phyloP scores from a whole-genome alignment of 1,140 invertebrate species.

The Zaprionus davidi region DNA sequence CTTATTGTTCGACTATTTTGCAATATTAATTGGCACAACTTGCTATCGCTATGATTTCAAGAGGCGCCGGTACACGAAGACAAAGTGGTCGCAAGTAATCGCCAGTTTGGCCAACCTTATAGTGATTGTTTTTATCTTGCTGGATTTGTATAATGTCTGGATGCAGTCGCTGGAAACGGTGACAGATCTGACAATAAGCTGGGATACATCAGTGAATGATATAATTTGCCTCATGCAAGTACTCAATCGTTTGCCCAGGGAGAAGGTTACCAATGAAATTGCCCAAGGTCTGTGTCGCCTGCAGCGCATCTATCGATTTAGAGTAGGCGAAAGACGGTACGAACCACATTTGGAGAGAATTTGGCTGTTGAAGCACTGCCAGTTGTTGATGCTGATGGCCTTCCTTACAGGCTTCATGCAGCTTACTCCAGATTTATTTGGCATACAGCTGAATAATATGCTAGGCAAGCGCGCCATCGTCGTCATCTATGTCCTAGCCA shows the following conservation, averaged over 20 bases:
- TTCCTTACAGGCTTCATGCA: not conserved
- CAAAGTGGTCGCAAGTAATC: slow-evolving; percentile 9
- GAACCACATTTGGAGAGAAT: not conserved
- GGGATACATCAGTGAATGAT: slow-evolving; percentile 23
- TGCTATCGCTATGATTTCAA: slow-evolving; percentile 39
- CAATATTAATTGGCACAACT: slow-evolving; percentile 30
- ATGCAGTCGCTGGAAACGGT: not conserved
- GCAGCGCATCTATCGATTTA: slow-evolving; percentile 8
- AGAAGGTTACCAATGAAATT: not conserved
- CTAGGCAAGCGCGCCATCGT: not conserved
- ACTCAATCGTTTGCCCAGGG: slow-evolving; percentile 9
- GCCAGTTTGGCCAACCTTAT: slow-evolving; percentile 19
- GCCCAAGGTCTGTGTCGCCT: not conserved
- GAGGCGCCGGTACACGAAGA: not conserved
- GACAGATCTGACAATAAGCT: not conserved
- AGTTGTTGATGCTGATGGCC: not conserved
- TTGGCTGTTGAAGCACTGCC: slow-evolving; percentile 11
- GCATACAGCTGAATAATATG: rapidly evolving
- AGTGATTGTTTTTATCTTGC: not conserved
- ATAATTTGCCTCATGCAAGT: slow-evolving; percentile 17
- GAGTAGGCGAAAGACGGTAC: not conserved
- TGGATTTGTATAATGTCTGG: not conserved
- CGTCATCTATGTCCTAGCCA: not conserved
- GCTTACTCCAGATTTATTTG: not conserved
- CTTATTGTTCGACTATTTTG: slow-evolving; percentile 16